A percentile compares a stretch with the other conserved stretches of the same genome.
Evolutionary conservation across 2,888 invertebrate species (phyloP).

Genomic region (Polia nebulosa): DNA sequence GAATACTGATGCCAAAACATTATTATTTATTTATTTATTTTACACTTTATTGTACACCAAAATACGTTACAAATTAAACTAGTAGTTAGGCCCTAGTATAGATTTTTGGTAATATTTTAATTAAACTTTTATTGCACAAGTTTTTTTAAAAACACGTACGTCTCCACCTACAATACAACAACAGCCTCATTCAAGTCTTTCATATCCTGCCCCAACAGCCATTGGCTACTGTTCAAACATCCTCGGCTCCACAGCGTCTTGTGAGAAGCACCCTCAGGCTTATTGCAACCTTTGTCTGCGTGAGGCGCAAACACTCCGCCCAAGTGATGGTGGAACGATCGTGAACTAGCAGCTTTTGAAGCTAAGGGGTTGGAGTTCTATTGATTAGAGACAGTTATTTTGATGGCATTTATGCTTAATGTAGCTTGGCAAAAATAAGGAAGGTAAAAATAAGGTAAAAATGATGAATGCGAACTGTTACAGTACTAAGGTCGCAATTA

Average conservation of each 20-base stretch:
- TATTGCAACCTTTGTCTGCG: slow-evolving; percentile 62
- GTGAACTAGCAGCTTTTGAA: slow-evolving; percentile 10
- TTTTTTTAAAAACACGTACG: not conserved
- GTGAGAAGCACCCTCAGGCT: slow-evolving; percentile 56
- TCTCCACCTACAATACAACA: not conserved
- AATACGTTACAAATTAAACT: too few relatives aligned
- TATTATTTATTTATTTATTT: too few relatives aligned
- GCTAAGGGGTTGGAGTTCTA: not conserved
- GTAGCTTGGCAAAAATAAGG: not conserved
- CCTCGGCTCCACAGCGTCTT: slow-evolving; percentile 28
- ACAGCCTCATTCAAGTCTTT: slow-evolving; percentile 1
- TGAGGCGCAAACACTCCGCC: slow-evolving; percentile 31
- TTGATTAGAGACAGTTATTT: not conserved
- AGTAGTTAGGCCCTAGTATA: too few relatives aligned
- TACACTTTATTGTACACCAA: too few relatives aligned
- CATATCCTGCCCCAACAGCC: slow-evolving; percentile 22
- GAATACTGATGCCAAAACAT: too few relatives aligned
- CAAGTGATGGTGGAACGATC: slow-evolving; percentile 17
- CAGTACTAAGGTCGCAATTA: too few relatives aligned
- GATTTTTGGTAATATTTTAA: not conserved
- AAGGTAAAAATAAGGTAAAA: too few relatives aligned
- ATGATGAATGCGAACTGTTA: not conserved
- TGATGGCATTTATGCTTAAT: not conserved
- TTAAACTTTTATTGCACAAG: not conserved
- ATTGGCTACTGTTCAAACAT: slow-evolving; percentile 32